Evolutionary conservation across 2,797 vertebrate genomes (phyloP), one percentile per base, ranked within the genome.

Genomic region (Enteromius paludinosus): DNA sequence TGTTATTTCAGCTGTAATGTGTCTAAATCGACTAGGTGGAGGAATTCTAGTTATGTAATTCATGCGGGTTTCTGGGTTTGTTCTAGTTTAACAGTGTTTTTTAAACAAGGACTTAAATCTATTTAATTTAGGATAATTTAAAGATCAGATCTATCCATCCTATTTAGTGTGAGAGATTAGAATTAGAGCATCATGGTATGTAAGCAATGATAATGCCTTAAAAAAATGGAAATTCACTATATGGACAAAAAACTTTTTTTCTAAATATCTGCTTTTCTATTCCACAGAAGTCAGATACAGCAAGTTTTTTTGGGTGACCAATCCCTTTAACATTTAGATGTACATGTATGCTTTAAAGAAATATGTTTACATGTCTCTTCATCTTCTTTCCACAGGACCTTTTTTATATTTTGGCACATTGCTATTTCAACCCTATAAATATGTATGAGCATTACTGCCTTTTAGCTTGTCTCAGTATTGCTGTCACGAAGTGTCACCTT

Each of bases 391-490:
- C 7, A 61, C 38, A 28, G 15, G 56, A 61, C 52, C 41, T 43
- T n/a, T 43, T 59, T 15, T 4, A 20, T 45, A 15, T 45, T 47
- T 72, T 72, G 52, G 35, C 52, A 71, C 69, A 28, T 81, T 75
- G 23, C 47, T 66, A 75, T 75, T 82, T 82, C 45, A 38, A 14
- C 45, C 41, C 23, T 56, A 59, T 82, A 75, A 82, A 82, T 66
- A 75, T 82, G 33, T 56, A 74, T 82, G 61, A 82, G 49, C 43
- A 25, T 43, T 68, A 75, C 35, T 68, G 54, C 80, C 61, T 82
- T 74, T 82, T 66, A 66, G 71, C 35, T 54, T 68, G 47, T 75
- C 33, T 68, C 47, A 68, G 71, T 75, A 68, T 66, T 66, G 80
- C 80, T 54, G 11, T 75, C 61, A 43, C 33, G n/a, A 54, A 66